Percentiles rank a stretch among this genome's conserved stretches.
These are phyloP conservation scores for Porites evermanni DNA, from an alignment of 92 coral and sea anemone species.

Conservation along the genomic window DNA sequence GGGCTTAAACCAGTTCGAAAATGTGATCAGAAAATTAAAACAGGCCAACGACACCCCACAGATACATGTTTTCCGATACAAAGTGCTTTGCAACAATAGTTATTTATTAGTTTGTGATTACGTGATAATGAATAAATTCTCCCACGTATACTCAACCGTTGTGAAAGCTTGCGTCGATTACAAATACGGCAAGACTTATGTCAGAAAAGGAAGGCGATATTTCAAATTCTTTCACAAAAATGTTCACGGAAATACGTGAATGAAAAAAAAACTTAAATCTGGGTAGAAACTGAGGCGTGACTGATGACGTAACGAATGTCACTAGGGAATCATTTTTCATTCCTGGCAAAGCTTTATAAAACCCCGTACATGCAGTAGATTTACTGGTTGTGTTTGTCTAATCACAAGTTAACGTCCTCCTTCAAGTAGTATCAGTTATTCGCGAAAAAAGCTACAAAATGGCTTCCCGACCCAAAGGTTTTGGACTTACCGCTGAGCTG, in stretches of 20 bases:
- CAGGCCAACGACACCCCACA: too few relatives aligned
- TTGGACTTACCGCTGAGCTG: conserved; percentile 87
- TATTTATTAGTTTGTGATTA: too few relatives aligned
- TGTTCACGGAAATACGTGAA: conserved; percentile 25
- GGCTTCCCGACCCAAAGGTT: conserved; percentile 93
- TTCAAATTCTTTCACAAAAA: background rate
- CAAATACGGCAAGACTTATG: too few relatives aligned
- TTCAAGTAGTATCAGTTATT: background rate
- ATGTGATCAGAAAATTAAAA: too few relatives aligned
- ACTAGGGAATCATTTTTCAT: conserved; percentile 23
- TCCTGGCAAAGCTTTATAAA: background rate
- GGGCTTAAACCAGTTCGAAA: too few relatives aligned
- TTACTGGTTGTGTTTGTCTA: background rate
- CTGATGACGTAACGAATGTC: conserved; percentile 37
- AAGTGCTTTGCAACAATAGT: too few relatives aligned
- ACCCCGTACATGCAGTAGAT: background rate
- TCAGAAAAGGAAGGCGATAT: background rate
- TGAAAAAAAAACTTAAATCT: background rate
- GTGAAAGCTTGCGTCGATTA: too few relatives aligned
- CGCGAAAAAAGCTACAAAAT: conserved; percentile 29
- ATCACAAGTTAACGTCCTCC: background rate
- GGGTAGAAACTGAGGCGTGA: conserved; percentile 24
- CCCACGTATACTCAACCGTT: too few relatives aligned
- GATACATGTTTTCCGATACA: too few relatives aligned
- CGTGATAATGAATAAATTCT: too few relatives aligned